Percentiles rank a stretch among this genome's conserved stretches.
Conservation (phyloP, 2,113 vertebrate species). For the Triplophysa siluroides region DNA sequence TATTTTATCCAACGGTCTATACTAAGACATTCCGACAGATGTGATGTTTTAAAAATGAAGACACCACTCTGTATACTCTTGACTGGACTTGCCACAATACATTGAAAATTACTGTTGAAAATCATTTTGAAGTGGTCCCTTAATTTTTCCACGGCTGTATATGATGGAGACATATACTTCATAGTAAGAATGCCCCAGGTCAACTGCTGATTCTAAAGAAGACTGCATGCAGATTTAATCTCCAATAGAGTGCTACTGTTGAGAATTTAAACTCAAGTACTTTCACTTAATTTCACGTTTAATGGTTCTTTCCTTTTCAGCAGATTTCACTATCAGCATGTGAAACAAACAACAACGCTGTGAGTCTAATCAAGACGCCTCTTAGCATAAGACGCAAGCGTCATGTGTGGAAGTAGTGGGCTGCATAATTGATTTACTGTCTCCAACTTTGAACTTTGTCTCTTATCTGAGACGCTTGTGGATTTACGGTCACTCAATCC, state of each 20-base stretch:
- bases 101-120: too few species aligned
- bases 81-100: too few species aligned
- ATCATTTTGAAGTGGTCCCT: too few species aligned
- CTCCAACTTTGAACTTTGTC: constrained; percentile 28
- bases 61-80: too few species aligned
- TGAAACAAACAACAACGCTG: constrained; percentile 6
- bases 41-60: too few species aligned
- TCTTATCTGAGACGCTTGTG: constrained; percentile 29
- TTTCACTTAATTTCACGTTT: neutral
- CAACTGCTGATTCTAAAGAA: neutral
- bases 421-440: constrained; percentile 43
- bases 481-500: constrained; percentile 32
- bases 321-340: neutral
- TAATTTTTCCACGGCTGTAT: too few species aligned
- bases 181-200: too few species aligned
- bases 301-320: neutral
- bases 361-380: constrained; percentile 3
- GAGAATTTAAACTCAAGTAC: neutral
- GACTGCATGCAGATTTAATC: neutral
- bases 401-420: constrained; percentile 17
- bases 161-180: too few species aligned
- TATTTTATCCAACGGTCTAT: too few species aligned
- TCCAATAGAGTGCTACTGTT: neutral
- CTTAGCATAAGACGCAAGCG: constrained; percentile 15
- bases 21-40: too few species aligned